Evolutionary conservation across 1,140 invertebrate genomes (phyloP).

Genomic region (Bradysia coprophila): DNA sequence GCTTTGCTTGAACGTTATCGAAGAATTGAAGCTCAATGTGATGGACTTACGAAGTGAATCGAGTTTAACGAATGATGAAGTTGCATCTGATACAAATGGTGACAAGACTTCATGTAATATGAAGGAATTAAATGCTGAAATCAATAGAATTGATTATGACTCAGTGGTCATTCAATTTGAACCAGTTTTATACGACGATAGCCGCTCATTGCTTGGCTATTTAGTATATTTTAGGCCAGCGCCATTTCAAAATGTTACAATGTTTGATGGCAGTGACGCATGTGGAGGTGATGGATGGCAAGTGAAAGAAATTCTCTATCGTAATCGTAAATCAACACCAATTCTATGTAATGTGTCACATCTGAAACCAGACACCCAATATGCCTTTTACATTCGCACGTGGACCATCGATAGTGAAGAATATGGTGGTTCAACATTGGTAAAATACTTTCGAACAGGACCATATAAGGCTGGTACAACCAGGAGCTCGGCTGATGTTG

Average conservation of each 20-base stretch:
- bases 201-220: slow-evolving; percentile 47
- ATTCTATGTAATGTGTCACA: slow-evolving; percentile 28
- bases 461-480: slow-evolving; percentile 32
- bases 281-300: slow-evolving; percentile 38
- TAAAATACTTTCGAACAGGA: slow-evolving; percentile 63
- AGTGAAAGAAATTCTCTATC: slow-evolving; percentile 26
- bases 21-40: slow-evolving; percentile 33
- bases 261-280: slow-evolving; percentile 56
- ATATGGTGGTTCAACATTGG: slow-evolving; percentile 47
- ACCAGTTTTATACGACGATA: slow-evolving; percentile 30
- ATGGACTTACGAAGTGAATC: too few relatives aligned
- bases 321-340: slow-evolving; percentile 4
- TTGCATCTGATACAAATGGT: slow-evolving; percentile 71
- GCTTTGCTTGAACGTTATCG: slow-evolving; percentile 65
- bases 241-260: slow-evolving; percentile 38
- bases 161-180: slow-evolving; percentile 44
- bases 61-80: slow-evolving; percentile 48
- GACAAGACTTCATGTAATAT: slow-evolving; percentile 71
- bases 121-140: too few relatives aligned
- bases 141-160: too few relatives aligned
- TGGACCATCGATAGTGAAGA: slow-evolving; percentile 55
- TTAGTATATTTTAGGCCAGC: slow-evolving; percentile 49
- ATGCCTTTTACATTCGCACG: slow-evolving; percentile 73
- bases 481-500: too few relatives aligned
- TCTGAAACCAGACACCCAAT: slow-evolving; percentile 62